Evolutionary conservation across 2,888 invertebrate genomes (phyloP).

Genomic region (Lampropteryx suffumata): DNA sequence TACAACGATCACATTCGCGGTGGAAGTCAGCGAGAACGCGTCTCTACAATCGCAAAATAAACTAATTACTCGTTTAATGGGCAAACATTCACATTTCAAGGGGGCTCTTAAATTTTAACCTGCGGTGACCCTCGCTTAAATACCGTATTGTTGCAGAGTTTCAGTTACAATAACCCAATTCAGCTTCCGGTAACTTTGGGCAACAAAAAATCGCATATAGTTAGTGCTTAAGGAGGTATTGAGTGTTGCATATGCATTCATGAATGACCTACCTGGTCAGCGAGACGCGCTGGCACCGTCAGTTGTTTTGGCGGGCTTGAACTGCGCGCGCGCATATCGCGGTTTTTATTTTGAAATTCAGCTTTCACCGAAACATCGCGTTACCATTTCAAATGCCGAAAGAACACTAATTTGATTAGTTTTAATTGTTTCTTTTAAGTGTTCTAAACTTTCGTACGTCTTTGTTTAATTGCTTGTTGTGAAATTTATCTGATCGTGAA

Average conservation of each 20-base stretch:
- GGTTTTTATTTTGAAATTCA: conserved; percentile 38
- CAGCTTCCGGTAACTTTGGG: conserved; percentile 14
- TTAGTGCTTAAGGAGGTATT: conserved; percentile 1
- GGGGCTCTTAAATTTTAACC: conserved; percentile 12
- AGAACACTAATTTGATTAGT: conserved; percentile 34
- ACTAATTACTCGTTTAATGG: conserved; percentile 30
- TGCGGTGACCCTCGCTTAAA: conserved; percentile 16
- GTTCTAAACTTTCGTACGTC: conserved; percentile 29
- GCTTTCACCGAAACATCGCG: conserved; percentile 37
- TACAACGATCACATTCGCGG: conserved; percentile 15
- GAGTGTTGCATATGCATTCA: conserved; percentile 40
- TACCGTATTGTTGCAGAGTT: conserved; percentile 6
- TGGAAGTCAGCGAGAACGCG: conserved; percentile 8
- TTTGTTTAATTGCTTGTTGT: conserved; percentile 26
- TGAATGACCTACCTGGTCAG: conserved; percentile 61
- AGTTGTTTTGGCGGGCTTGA: conserved; percentile 73
- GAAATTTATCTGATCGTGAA: conserved; percentile 18
- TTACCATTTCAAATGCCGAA: conserved; percentile 32
- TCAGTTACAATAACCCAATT: conserved; percentile 14
- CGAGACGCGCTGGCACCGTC: conserved; percentile 70
- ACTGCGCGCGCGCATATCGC: conserved; percentile 59
- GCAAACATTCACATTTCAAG: conserved; percentile 40
- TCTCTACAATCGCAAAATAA: conserved; percentile 25
- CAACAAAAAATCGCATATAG: conserved; percentile 3
- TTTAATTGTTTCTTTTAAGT: conserved; percentile 36